Evolutionary conservation across 35 echinoderm and acorn worm genomes (phyloP).

Genomic region (Nesometra sesokonis): DNA sequence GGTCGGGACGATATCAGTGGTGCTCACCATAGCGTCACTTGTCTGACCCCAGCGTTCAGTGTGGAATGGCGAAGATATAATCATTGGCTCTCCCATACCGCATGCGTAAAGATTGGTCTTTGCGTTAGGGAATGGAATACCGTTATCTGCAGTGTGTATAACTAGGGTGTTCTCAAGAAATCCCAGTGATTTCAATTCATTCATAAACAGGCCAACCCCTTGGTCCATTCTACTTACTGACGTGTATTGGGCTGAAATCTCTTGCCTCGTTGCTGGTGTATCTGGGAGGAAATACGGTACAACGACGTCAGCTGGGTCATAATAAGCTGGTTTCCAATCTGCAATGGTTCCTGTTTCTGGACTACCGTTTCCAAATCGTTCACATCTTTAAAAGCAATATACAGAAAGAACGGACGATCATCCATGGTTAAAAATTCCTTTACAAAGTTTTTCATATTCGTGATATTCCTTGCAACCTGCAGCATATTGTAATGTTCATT

Average conservation of each 20-base stretch:
- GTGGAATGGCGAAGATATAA: conserved; percentile 24
- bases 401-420: conserved; percentile 12
- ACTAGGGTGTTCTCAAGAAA: conserved; percentile 22
- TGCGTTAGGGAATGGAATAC: conserved; percentile 42
- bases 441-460: neutral
- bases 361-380: conserved; percentile 5
- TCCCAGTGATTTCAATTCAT: conserved; percentile 6
- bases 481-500: neutral
- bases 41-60: conserved; percentile 6
- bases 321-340: conserved; percentile 10
- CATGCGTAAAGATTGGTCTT: conserved; percentile 38
- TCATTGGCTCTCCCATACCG: conserved; percentile 34
- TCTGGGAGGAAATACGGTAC: conserved; percentile 1
- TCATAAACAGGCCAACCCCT: conserved; percentile 30
- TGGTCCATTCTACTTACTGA: conserved; percentile 6
- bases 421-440: neutral
- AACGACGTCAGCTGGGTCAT: neutral
- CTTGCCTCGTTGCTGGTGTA: neutral
- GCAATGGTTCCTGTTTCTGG: neutral
- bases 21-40: conserved; percentile 28
- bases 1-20: conserved; percentile 21
- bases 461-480: conserved; percentile 17
- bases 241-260: neutral
- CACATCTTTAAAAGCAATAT: conserved; percentile 16
- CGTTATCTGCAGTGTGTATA: conserved; percentile 33